These are phyloP conservation scores for Neelides sp. DNA, from an alignment of 1,140 invertebrate species.

Conservation along the genomic window DNA sequence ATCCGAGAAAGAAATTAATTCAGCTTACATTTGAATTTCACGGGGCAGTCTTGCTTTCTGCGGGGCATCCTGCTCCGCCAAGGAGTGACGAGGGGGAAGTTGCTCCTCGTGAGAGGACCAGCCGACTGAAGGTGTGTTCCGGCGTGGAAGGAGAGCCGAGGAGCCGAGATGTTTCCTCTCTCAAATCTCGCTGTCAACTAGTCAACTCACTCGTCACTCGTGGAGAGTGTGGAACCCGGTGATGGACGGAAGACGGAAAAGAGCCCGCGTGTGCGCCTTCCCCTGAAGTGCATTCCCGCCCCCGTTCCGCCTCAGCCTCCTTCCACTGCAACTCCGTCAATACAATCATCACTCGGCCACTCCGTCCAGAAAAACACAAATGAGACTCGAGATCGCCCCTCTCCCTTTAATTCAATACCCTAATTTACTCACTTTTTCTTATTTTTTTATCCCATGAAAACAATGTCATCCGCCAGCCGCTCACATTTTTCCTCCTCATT, in stretches of 20 bases:
- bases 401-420: too few relatives aligned
- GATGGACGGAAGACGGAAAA: constrained; percentile 26
- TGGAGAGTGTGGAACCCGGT: constrained; percentile 26
- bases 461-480: too few relatives aligned
- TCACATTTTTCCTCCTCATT: too few relatives aligned
- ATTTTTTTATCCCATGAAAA: too few relatives aligned
- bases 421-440: too few relatives aligned
- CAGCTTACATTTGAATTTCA: constrained; percentile 51
- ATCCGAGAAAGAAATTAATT: neutral
- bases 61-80: constrained; percentile 44
- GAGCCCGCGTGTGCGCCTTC: constrained; percentile 27
- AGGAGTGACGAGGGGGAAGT: too few relatives aligned
- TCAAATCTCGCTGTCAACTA: constrained; percentile 32
- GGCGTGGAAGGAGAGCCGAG: too few relatives aligned
- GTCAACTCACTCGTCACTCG: constrained; percentile 31
- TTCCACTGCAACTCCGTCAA: neutral
- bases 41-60: constrained; percentile 49
- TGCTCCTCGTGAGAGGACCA: too few relatives aligned
- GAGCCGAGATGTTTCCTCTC: constrained; percentile 18
- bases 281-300: constrained; percentile 12
- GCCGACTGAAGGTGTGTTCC: too few relatives aligned
- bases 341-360: neutral
- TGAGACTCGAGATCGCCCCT: too few relatives aligned
- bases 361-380: too few relatives aligned
- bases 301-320: constrained; percentile 1